Percentiles rank a stretch among this genome's conserved stretches.
These are phyloP conservation scores for Apocheima hispidaria DNA, from an alignment of 2,888 invertebrate species.

Conservation along the genomic window DNA sequence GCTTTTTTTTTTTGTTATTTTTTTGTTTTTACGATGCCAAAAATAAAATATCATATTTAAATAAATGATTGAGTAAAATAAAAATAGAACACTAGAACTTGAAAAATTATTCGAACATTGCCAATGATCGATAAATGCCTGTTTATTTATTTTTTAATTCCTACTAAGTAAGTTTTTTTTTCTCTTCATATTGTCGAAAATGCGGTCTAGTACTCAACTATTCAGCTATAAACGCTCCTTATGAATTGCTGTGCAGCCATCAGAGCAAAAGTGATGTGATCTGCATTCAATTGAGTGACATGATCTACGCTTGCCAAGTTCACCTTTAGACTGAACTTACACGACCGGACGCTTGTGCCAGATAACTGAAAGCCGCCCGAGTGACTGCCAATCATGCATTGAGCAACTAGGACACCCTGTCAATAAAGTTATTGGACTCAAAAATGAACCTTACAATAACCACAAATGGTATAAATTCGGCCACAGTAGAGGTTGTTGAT, in stretches of 20 bases:
- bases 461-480: neutral
- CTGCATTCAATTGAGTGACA: neutral
- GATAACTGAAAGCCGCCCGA: conserved; percentile 57
- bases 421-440: conserved; percentile 13
- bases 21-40: too few species aligned
- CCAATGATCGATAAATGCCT: too few species aligned
- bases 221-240: neutral
- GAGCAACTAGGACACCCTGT: conserved; percentile 52
- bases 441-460: conserved; percentile 21
- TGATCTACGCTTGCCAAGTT: conserved; percentile 4
- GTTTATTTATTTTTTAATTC: too few species aligned
- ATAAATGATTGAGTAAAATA: too few species aligned
- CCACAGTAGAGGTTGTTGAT: neutral
- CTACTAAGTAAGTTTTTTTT: neutral
- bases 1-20: too few species aligned
- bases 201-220: neutral
- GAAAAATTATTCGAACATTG: too few species aligned
- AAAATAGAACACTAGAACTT: too few species aligned
- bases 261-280: neutral
- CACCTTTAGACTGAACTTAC: conserved; percentile 36
- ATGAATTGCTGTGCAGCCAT: neutral
- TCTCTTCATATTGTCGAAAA: too few species aligned
- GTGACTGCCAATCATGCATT: conserved; percentile 54
- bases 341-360: conserved; percentile 56
- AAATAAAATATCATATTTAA: too few species aligned